phyloP scores from a whole-genome alignment of 2,113 vertebrate species.

The Gopherus evgoodei region DNA sequence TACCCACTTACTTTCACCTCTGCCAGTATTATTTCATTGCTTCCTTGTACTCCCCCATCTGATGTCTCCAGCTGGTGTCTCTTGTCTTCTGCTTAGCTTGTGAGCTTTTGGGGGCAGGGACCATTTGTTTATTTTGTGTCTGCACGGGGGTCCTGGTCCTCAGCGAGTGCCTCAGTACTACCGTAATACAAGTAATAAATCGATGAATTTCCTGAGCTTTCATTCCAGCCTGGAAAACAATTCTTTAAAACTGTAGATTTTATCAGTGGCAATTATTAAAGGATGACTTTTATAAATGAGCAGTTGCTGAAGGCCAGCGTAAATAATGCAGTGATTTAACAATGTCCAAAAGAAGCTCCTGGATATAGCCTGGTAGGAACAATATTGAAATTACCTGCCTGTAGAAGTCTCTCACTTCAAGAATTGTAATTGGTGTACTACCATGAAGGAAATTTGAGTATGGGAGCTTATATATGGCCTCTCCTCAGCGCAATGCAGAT shows the following conservation, averaged over 20 bases:
- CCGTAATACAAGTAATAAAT: not conserved
- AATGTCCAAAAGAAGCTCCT: not conserved
- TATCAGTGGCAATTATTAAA: not conserved
- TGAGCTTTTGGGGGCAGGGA: not conserved
- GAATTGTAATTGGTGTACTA: not conserved
- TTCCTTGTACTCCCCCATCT: not conserved
- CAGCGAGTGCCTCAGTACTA: not conserved
- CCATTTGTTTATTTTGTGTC: not conserved
- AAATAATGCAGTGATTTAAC: not conserved
- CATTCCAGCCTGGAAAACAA: not conserved
- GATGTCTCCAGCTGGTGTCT: not conserved
- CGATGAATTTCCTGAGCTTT: not conserved
- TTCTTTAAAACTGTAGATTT: not conserved
- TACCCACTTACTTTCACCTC: too few relatives aligned
- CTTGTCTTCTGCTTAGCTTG: not conserved
- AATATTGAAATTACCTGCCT: not conserved
- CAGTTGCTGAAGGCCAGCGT: not conserved
- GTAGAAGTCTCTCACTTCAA: not conserved
- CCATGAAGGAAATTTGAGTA: not conserved
- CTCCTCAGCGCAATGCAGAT: not conserved
- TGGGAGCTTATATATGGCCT: not conserved
- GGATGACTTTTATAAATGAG: not conserved
- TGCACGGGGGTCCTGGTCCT: not conserved
- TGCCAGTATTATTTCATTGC: not conserved
- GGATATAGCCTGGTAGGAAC: accelerated